Base-by-base conservation (phyloP, 2,888 invertebrate genomes). In the Latrodectus hesperus region DNA sequence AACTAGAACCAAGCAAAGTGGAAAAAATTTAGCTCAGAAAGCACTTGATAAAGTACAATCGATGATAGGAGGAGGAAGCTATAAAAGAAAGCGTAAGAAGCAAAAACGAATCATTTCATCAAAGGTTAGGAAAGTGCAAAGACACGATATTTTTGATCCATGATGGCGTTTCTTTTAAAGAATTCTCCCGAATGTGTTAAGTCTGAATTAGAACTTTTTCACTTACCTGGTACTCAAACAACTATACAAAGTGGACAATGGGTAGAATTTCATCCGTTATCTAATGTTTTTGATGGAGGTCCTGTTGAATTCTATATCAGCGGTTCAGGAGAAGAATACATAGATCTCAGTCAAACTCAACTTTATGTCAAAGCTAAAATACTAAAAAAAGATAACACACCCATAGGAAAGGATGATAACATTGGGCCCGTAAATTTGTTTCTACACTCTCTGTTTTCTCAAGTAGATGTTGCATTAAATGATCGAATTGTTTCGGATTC, bases 171-270 rank as follows among this genome's bases (percentile, higher is more conserved):
- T 52, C 16, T 71, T 5, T 55, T 74, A 10, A 73, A 79, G 67
- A 74, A 73, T 67, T 79, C 85, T n/a, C 74, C 79, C 17, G 74
- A 85, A 74, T 84, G 83, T 65, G 80, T 65, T 8, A 88, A 83
- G 60, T 83, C 88, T 9, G 83, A 88, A 49, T 17, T 88, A 12
- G 70, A 88, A 26, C 52, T 88, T n/a, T 88, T 88, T 75, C 51
- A 65, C 5, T 26, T 88, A 16, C 72, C 88, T 49, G 77, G 73
- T 11, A 88, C 83, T 3, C 78, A 78, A 71, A 78, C 88, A 6
- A 65, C 38, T n/a, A 82, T 82, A 38, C 55, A 77, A 72, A 55
- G 52, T 6, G 80, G 77, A 4, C 71, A 82, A 16, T 87, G 73
- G 77, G 52, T 82, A n/a, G 53, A 85, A 52, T 79, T 55, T 55